Conservation (phyloP, 2,888 invertebrate genomes). For the Chaetoderma sp. region DNA sequence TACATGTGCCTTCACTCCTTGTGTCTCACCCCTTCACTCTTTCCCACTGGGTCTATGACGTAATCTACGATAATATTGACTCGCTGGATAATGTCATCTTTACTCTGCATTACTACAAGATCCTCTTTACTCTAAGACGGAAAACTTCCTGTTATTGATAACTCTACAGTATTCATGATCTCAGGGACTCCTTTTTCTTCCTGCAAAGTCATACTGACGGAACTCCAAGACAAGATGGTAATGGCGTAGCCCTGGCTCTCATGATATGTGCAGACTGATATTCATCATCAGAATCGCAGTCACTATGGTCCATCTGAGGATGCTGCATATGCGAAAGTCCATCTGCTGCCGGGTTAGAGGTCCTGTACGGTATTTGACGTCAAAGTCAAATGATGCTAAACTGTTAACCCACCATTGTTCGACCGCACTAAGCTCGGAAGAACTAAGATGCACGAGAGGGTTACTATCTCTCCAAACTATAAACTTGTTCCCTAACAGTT, state of each 20-base stretch:
- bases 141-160: neutral
- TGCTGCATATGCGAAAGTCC: constrained; percentile 3
- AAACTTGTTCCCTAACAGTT: constrained; percentile 10
- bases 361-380: constrained; percentile 12
- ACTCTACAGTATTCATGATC: too few relatives aligned
- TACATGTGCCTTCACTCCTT: neutral
- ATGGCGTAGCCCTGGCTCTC: neutral
- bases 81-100: neutral
- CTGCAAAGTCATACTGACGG: neutral
- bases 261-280: neutral
- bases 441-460: constrained; percentile 10
- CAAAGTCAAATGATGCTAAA: constrained; percentile 19
- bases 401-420: constrained; percentile 24
- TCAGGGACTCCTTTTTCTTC: neutral
- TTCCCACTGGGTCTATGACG: neutral
- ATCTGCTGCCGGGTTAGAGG: constrained; percentile 16
- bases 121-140: neutral
- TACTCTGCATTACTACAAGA: neutral
- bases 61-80: neutral
- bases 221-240: neutral
- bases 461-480: constrained; percentile 15
- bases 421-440: constrained; percentile 17
- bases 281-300: too few relatives aligned
- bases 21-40: neutral
- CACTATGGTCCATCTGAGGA: neutral